Evolutionary conservation across 2,113 vertebrate genomes (phyloP).

Genomic region (Calyptomena viridis): DNA sequence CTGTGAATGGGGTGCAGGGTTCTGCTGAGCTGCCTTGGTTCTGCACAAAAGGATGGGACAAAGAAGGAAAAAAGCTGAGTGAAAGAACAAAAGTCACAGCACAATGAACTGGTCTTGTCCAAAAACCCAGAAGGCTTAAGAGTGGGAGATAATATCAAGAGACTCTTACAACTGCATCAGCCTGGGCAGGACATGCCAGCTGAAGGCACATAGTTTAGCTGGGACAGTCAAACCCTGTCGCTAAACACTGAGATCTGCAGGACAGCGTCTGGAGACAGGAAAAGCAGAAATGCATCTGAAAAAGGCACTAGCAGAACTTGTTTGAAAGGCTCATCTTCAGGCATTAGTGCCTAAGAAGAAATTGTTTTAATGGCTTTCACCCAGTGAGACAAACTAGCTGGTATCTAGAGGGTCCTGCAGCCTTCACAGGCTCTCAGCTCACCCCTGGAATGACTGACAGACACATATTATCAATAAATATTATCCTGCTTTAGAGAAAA

Average conservation of each 20-base stretch:
- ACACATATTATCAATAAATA: rapidly evolving
- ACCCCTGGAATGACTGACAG: background rate
- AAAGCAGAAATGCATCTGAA: background rate
- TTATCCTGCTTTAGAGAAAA: background rate
- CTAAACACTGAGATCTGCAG: background rate
- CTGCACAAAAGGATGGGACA: background rate
- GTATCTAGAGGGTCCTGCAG: background rate
- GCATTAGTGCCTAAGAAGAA: background rate
- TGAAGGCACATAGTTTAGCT: background rate
- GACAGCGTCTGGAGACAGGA: background rate
- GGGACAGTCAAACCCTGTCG: background rate
- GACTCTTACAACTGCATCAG: background rate
- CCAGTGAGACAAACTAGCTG: background rate
- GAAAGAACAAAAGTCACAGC: background rate
- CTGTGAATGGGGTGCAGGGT: constrained; percentile 78
- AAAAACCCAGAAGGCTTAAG: background rate
- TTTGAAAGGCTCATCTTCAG: background rate
- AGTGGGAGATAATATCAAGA: background rate
- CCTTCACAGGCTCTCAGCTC: background rate
- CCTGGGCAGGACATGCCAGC: background rate
- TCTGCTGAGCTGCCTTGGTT: constrained; percentile 42
- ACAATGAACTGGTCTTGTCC: background rate
- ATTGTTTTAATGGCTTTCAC: background rate
- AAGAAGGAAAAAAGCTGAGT: background rate
- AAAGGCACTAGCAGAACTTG: background rate